Evolutionary conservation across 2,797 vertebrate genomes (phyloP).

Genomic region (Scarus forsteni): DNA sequence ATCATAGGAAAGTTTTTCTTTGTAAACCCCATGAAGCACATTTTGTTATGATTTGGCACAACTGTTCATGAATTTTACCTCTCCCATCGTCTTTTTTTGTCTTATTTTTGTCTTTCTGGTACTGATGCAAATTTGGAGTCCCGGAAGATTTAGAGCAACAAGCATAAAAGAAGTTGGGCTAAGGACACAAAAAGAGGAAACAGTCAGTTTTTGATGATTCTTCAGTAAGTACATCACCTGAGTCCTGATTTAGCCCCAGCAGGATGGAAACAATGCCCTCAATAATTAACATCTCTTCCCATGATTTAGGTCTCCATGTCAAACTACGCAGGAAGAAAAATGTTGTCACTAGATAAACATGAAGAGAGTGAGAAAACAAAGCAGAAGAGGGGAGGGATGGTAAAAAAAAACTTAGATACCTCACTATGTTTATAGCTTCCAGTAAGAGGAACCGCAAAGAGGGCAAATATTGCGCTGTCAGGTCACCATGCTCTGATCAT

Average conservation of each 20-base stretch:
- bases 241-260: too few species aligned
- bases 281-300: too few species aligned
- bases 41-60: too few species aligned
- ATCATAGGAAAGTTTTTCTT: too few species aligned
- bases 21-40: too few species aligned
- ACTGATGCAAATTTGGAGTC: slow-evolving; percentile 24
- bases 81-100: not conserved
- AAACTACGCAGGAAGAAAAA: too few species aligned
- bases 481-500: slow-evolving; percentile 7
- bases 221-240: too few species aligned
- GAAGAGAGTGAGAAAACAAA: not conserved
- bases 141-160: slow-evolving; percentile 31
- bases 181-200: slow-evolving; percentile 26
- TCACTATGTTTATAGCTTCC: slow-evolving; percentile 54
- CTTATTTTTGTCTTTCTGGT: slow-evolving; percentile 3
- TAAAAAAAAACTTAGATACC: slow-evolving; percentile 30
- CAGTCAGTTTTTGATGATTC: too few species aligned
- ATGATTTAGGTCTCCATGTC: too few species aligned
- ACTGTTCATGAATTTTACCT: slow-evolving; percentile 4
- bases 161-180: slow-evolving; percentile 20
- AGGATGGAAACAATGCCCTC: too few species aligned
- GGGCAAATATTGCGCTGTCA: slow-evolving; percentile 1
- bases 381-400: not conserved
- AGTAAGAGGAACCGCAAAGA: slow-evolving; percentile 8
- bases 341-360: too few species aligned